Base-by-base conservation (phyloP, 2,797 vertebrate species). In the Carcharodon carcharias region DNA sequence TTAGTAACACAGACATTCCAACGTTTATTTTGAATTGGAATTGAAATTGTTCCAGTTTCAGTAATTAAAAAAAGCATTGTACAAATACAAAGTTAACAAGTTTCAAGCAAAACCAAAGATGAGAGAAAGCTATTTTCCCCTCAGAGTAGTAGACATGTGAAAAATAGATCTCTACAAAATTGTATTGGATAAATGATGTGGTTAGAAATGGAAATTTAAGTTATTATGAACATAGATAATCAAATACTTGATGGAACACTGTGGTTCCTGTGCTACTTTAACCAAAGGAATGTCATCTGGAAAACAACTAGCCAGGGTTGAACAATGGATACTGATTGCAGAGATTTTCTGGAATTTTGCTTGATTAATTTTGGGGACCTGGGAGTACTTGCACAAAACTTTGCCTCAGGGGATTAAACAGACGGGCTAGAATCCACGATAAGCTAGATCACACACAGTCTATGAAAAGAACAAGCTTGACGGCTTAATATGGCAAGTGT, bases 31-130 rank as follows among this genome's bases (percentile, higher is more conserved):
- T 45, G 91, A 67, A 93, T 95, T 71, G 94, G 40, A 54, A 73
- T 95, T 95, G 67, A 95, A 54, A 73, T 54, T 95, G 31, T 73
- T 56, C 26, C 40, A 50, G 31, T 95, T 56, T 95, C 67, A 73
- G 94, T 73, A 54, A 95, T 54, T 73, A 73, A 95, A 54, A 95
- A 50, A 73, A 56, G 61, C 65, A 94, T 31, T 89, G 88, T 91
- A n/a, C 58, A 61, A 91, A 56, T 35, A 35, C 88, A 91, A 61
- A 91, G 28, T 61, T 61, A 61, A 91, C 28, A 91, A 56, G 58
- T 56, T 16, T 18, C 88, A 91, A 91, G 14, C 88, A 0, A 61
- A 56, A 35, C 23, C 31, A 61, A 35, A 61, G 58, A 92, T 63
- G 61, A 35, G 58, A 35, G 35, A 31, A 92, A 61, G 35, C 31